Percentiles rank a stretch among this genome's conserved stretches.
These are phyloP conservation scores for Parotia lawesii DNA, from an alignment of 2,113 vertebrate species.

Conservation along the genomic window DNA sequence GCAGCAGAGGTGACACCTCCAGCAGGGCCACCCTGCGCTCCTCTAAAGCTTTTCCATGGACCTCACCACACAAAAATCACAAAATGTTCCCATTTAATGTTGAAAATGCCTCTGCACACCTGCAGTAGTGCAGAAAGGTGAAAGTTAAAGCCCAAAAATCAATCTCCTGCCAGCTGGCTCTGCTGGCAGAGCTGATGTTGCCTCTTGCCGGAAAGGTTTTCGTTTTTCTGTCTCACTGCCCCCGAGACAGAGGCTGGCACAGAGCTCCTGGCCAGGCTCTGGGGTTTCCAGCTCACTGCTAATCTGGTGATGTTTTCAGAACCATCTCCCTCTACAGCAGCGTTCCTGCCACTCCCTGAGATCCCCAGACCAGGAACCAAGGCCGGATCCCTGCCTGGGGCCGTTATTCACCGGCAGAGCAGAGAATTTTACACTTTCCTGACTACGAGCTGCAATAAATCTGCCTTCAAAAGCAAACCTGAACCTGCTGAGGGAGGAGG, in stretches of 20 bases:
- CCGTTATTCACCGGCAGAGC: rapidly evolving
- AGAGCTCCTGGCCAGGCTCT: not conserved
- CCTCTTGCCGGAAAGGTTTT: not conserved
- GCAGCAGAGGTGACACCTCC: not conserved
- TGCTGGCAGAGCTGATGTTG: not conserved
- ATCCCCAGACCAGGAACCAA: not conserved
- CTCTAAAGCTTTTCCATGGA: rapidly evolving
- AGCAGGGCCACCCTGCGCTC: not conserved
- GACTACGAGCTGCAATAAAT: not conserved
- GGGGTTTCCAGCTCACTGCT: not conserved
- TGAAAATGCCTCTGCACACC: not conserved
- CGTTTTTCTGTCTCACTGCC: not conserved
- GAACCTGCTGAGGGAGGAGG: not conserved
- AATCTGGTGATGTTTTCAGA: not conserved
- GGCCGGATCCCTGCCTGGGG: not conserved
- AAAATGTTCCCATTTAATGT: rapidly evolving
- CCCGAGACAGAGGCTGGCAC: not conserved
- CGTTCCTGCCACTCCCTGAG: rapidly evolving
- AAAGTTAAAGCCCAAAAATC: not conserved
- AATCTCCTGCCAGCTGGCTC: not conserved
- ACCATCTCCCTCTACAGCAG: not conserved
- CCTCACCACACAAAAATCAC: rapidly evolving
- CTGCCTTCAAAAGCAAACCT: not conserved
- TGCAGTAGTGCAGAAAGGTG: not conserved
- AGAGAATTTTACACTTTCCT: not conserved